phyloP scores from a whole-genome alignment of 2,113 vertebrate species.

The Ptilorrhoa leucosticta region DNA sequence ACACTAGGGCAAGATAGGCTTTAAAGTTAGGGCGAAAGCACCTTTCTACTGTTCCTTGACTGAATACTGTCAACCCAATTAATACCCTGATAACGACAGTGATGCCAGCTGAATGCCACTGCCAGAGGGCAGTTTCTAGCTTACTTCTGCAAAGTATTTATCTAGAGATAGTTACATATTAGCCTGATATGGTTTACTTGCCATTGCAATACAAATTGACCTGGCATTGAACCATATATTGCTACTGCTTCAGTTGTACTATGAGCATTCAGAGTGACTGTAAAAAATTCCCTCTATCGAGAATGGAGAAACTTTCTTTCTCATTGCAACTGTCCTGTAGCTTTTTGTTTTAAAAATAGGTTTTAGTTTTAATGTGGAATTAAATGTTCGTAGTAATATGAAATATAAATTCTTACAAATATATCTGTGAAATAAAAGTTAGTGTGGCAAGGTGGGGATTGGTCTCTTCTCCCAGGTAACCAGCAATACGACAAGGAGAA shows the following conservation, averaged over 20 bases:
- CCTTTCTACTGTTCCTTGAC: not conserved
- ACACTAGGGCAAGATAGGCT: not conserved
- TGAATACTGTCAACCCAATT: slow-evolving; percentile 1
- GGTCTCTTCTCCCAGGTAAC: not conserved
- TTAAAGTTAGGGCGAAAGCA: not conserved
- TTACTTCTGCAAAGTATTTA: slow-evolving; percentile 34
- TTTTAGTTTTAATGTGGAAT: not conserved
- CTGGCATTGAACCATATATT: not conserved
- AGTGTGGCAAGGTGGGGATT: not conserved
- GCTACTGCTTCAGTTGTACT: not conserved
- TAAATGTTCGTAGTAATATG: not conserved
- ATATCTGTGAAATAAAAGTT: not conserved
- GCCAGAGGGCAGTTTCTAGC: not conserved
- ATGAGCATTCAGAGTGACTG: not conserved
- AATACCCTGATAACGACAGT: not conserved
- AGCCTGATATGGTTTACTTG: slow-evolving; percentile 3
- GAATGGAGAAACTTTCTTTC: not conserved
- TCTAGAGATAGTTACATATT: slow-evolving; percentile 11
- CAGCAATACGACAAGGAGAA: not conserved
- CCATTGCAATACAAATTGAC: not conserved
- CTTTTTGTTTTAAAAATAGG: not conserved
- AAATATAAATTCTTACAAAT: not conserved
- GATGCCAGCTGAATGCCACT: not conserved
- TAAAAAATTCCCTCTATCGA: rapidly evolving
- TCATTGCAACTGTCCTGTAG: not conserved